Evolutionary conservation across 2,797 vertebrate genomes (phyloP), one percentile per base, ranked within the genome.

Genomic region (Yasuhikotakia modesta): DNA sequence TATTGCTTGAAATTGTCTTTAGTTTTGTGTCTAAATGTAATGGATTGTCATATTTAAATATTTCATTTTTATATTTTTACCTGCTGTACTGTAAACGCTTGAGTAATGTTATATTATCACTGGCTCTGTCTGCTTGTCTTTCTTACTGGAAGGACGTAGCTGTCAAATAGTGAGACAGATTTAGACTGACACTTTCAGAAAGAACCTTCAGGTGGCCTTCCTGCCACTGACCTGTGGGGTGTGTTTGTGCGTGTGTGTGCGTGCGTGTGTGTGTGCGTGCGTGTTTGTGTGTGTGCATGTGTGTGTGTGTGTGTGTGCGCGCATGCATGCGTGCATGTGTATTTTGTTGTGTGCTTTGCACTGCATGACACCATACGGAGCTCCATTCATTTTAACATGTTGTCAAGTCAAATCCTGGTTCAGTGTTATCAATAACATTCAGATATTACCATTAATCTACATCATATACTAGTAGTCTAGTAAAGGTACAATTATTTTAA

Each of bases 111-210:
- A n/a, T n/a, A n/a, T n/a, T n/a, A n/a, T n/a, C n/a, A n/a, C n/a
- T n/a, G n/a, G n/a, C n/a, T n/a, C n/a, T n/a, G n/a, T n/a, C n/a
- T n/a, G n/a, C 58, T 19, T 35, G 48, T 66, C 48, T 21, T 57
- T 43, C 45, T 65, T 3, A 30, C 22, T 53, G 65, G 78, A 75
- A 79, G 79, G 85, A 86, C 76, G 79, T 74, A 71, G 79, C 72
- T 82, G 81, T 83, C 79, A 85, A 61, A 53, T 73, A 70, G 60
- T 63, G 74, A 83, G 70, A 83, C 79, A 86, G 85, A 90, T 85
- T 78, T 80, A 85, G 79, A 84, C 76, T 85, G 90, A 88, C 85
- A 82, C 80, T 70, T 90, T 79, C 77, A 68, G 84, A 85, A 83
- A 84, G 83, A 80, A 87, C 86, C 70, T 79, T 79, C 66, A 80